Conservation (phyloP, 2,888 invertebrate species). For the Himalopsyche anomala region DNA sequence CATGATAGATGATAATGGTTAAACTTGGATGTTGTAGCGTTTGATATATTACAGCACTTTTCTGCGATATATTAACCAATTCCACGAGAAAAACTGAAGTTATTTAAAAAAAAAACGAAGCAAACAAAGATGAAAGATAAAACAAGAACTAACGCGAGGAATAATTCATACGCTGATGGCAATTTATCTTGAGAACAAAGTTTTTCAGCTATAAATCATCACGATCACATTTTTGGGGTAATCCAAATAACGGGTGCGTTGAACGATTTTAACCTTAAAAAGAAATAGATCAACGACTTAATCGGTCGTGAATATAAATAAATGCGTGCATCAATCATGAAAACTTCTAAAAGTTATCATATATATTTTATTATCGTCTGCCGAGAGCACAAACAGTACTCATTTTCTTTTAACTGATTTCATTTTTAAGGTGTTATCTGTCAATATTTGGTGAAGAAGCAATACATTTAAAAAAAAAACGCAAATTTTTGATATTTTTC, state of each 20-base stretch:
- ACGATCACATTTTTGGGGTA: slow-evolving; percentile 23
- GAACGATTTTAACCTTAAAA: not conserved
- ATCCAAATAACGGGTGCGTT: not conserved
- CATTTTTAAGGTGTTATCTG: no score
- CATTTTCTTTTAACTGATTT: no score
- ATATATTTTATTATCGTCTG: no score
- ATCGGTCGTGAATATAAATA: no score
- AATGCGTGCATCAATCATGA: no score
- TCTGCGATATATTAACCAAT: slow-evolving; percentile 39
- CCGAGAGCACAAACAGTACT: no score
- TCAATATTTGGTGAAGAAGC: no score
- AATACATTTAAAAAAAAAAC: no score
- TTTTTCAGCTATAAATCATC: slow-evolving; percentile 34
- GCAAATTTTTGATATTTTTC: no score
- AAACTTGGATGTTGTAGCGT: slow-evolving; percentile 42
- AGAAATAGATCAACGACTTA: not conserved
- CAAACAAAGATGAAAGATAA: slow-evolving; percentile 44
- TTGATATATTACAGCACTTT: slow-evolving; percentile 42
- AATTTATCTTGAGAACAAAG: slow-evolving; percentile 45
- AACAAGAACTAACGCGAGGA: slow-evolving; percentile 28
- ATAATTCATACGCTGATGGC: slow-evolving; percentile 44
- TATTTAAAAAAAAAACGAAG: slow-evolving; percentile 45
- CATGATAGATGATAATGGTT: slow-evolving; percentile 36
- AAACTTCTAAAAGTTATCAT: no score
- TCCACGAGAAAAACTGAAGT: slow-evolving; percentile 45